Conservation (phyloP, 2,888 invertebrate species). For the Petrolisthes cinctipes region DNA sequence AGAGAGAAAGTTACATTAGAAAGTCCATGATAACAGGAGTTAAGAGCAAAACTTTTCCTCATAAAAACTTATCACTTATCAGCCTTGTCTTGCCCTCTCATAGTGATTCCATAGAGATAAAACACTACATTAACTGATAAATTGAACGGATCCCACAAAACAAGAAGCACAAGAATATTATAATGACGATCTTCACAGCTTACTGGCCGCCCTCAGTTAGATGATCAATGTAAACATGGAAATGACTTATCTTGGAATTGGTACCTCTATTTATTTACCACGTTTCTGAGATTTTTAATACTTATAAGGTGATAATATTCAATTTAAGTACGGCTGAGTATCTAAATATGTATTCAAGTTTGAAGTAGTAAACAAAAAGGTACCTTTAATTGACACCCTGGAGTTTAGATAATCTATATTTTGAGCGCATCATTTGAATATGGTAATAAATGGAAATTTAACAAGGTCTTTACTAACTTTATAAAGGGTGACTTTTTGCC, state of each 20-base stretch:
- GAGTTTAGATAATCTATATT: too few species aligned
- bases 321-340: too few species aligned
- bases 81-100: background rate
- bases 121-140: background rate
- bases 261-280: background rate
- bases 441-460: too few species aligned
- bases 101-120: background rate
- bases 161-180: background rate
- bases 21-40: background rate
- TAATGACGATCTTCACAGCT: background rate
- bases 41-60: background rate
- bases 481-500: too few species aligned
- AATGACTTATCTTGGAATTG: background rate
- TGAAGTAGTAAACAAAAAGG: too few species aligned
- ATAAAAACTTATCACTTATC: background rate
- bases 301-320: too few species aligned
- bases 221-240: background rate
- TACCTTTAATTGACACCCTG: too few species aligned
- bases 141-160: background rate
- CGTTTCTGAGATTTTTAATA: too few species aligned
- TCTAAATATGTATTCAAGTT: too few species aligned
- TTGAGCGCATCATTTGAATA: too few species aligned
- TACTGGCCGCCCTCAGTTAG: background rate
- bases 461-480: too few species aligned
- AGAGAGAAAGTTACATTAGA: background rate